Base-by-base conservation (phyloP, 1,140 invertebrate species). In the Lordiphosa clarofinis region DNA sequence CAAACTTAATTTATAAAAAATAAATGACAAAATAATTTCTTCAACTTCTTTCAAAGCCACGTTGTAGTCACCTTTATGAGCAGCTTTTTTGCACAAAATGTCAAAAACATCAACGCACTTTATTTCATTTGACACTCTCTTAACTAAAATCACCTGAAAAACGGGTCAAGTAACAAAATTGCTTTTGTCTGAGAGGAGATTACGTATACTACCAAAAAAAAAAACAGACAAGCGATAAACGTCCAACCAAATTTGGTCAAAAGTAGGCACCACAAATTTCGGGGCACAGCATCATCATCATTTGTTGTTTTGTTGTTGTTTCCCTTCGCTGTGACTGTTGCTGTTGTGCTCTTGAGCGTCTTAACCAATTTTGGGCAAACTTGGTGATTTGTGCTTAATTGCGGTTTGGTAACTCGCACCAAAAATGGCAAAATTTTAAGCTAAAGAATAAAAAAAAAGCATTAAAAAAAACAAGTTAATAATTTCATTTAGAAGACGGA, bases 341-440 rank as follows among this genome's bases (percentile, higher is more conserved):
- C 13, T 42, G 66, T 44, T 56, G 66, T 44, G 24, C 57, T 70
- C 56, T 31, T 47, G 62, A 31, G 28, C 28, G 61, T 67, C 53
- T 66, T 67, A 52, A 53, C 67, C 67, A 70, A 70, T 62, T 70
- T 70, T 70, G 67, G 67, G 46, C 67, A 70, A 70, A 70, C 52
- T 70, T 61, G 70, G 67, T 70, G 67, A 70, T 70, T 70, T 70
- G 57, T 54, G 67, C 66, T 70, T 70, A 70, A 70, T 70, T 70
- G 58, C 58, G 67, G 67, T 62, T 54, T 68, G 59, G 39, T 52
- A 58, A 35, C 65, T 61, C 65, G 12, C 15, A 35, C 66, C 67
- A 53, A 62, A 52, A 70, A 56, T 62, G 67, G 67, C 60, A 70
- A 56, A 48, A 56, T 70, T 56, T 70, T 59, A 42, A 62, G 44